phyloP scores from a whole-genome alignment of 2,888 invertebrate species.

The Trachelus iudaicus region DNA sequence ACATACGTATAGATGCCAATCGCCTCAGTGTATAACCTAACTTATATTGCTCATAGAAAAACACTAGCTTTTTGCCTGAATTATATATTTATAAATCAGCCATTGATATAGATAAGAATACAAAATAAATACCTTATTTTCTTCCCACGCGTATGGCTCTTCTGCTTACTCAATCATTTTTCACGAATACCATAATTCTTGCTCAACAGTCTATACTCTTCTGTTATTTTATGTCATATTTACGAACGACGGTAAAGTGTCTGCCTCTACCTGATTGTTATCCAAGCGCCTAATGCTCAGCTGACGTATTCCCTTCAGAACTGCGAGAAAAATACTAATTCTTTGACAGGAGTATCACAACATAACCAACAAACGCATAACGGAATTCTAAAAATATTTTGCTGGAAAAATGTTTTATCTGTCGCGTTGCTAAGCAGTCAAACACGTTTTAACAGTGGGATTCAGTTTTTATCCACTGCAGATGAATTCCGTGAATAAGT shows the following conservation, averaged over 20 bases:
- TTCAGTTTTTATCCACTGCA: not conserved
- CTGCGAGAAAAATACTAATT: not conserved
- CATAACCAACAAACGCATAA: not conserved
- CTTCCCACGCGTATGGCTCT: not conserved
- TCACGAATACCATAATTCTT: not conserved
- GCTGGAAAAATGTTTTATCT: not conserved
- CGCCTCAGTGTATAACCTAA: constrained; percentile 29
- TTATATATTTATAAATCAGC: not conserved
- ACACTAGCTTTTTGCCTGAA: not conserved
- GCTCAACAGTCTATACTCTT: not conserved
- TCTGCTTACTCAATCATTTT: not conserved
- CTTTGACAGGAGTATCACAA: not conserved
- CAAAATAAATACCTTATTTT: not conserved
- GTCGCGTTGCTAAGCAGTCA: not conserved
- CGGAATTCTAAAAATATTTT: not conserved
- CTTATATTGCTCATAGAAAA: not conserved
- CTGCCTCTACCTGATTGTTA: not conserved
- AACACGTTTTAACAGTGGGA: not conserved
- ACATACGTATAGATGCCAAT: not conserved
- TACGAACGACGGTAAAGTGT: not conserved
- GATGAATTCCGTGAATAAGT: constrained; percentile 23
- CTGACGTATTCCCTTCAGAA: not conserved
- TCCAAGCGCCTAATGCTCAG: not conserved
- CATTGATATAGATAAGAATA: not conserved
- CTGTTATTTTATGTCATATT: not conserved